A percentile compares a stretch with the other conserved stretches of the same genome.
phyloP scores from a whole-genome alignment of 2,113 vertebrate species.

The Heterochromis multidens region DNA sequence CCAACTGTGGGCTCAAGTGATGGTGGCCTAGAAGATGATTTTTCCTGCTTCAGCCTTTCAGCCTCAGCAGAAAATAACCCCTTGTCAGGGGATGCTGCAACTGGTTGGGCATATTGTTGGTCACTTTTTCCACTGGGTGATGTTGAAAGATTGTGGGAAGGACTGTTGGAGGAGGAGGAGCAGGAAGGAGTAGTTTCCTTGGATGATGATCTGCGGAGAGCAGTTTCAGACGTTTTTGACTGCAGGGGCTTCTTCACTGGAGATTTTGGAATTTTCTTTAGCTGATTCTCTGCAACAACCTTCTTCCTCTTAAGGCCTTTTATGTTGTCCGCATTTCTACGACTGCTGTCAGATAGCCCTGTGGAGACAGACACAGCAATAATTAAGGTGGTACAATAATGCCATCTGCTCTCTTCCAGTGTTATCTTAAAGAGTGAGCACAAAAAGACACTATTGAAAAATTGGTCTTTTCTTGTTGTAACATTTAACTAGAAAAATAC shows the following conservation, averaged over 20 bases:
- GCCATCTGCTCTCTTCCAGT: not conserved
- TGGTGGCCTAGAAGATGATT: conserved; percentile 54
- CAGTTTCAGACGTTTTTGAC: conserved; percentile 73
- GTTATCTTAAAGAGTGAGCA: not conserved
- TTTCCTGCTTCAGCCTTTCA: conserved; percentile 66
- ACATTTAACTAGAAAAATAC: not conserved
- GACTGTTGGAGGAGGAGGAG: conserved; percentile 61
- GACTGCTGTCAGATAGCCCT: conserved; percentile 82
- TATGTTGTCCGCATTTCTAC: conserved; percentile 81
- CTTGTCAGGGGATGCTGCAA: conserved; percentile 37
- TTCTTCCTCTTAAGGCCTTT: conserved; percentile 98
- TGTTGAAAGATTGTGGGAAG: conserved; percentile 48
- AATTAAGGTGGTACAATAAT: not conserved
- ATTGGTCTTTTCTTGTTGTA: not conserved
- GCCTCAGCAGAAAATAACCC: conserved; percentile 58
- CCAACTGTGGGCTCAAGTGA: conserved; percentile 66
- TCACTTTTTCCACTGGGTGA: conserved; percentile 72
- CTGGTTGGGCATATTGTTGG: conserved; percentile 49
- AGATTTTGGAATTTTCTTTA: conserved; percentile 96
- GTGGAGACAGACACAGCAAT: conserved; percentile 14
- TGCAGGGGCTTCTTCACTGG: conserved; percentile 88
- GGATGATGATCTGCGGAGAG: conserved; percentile 59
- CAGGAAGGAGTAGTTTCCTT: conserved; percentile 61
- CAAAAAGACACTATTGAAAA: not conserved
- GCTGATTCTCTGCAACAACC: conserved; percentile 90